A percentile compares a stretch with the other conserved stretches of the same genome.
Evolutionary conservation across 2,888 invertebrate species (phyloP).

Genomic region (Sialis lutaria): DNA sequence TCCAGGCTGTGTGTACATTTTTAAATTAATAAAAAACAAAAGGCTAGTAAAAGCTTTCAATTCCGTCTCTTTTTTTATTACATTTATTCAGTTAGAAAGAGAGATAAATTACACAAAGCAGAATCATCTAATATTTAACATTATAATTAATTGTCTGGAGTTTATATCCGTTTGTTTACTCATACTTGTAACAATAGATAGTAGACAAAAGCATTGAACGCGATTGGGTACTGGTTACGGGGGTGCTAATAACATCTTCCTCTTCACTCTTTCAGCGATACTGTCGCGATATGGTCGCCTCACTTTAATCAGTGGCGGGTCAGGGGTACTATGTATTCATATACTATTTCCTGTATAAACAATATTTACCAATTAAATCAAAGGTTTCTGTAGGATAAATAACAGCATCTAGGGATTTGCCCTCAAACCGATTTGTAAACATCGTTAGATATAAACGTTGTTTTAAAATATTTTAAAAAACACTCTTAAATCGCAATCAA

Average conservation of each 20-base stretch:
- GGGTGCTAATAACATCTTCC: not conserved
- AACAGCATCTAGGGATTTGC: too few species aligned
- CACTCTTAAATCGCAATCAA: too few species aligned
- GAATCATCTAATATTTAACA: constrained; percentile 20
- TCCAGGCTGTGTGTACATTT: not conserved
- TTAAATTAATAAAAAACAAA: not conserved
- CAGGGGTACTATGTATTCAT: too few species aligned
- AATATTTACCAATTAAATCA: too few species aligned
- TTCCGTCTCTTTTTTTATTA: not conserved
- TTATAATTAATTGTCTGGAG: constrained; percentile 22
- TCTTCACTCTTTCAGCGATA: too few species aligned
- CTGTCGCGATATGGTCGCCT: too few species aligned
- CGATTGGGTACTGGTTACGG: not conserved
- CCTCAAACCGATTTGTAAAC: too few species aligned
- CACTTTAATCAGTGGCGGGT: too few species aligned
- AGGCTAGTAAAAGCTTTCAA: not conserved
- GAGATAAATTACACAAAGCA: not conserved
- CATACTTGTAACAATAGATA: not conserved
- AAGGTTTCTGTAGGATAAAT: too few species aligned
- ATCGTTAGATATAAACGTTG: too few species aligned
- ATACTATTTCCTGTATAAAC: too few species aligned
- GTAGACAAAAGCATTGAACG: not conserved
- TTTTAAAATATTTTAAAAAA: too few species aligned
- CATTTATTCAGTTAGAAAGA: not conserved
- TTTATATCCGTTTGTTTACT: constrained; percentile 7